Percentiles rank a stretch among this genome's conserved stretches.
Conservation (phyloP, 1,140 invertebrate genomes). For the Cryptotermes secundus region DNA sequence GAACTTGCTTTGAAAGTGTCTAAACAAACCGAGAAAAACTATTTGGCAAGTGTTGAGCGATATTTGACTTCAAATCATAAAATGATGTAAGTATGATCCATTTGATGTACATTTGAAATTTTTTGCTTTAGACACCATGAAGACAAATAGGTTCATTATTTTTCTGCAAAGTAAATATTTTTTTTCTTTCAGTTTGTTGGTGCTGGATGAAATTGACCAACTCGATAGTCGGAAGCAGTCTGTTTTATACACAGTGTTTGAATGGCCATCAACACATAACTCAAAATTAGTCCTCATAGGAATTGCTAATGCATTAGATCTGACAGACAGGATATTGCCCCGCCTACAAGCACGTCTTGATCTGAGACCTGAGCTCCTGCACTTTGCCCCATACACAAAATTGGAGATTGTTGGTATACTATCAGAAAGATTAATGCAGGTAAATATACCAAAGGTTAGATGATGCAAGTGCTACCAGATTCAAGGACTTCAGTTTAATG, state of each 20-base stretch:
- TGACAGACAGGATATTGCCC: conserved; percentile 88
- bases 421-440: conserved; percentile 68
- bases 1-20: conserved; percentile 58
- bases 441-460: conserved; percentile 38
- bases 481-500: too few species aligned
- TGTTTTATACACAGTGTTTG: conserved; percentile 90
- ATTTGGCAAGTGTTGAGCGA: conserved; percentile 62
- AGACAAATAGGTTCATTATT: neutral
- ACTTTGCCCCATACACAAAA: conserved; percentile 91
- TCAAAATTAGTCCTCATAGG: conserved; percentile 84
- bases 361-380: conserved; percentile 71
- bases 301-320: conserved; percentile 94
- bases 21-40: conserved; percentile 53
- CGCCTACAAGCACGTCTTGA: conserved; percentile 74
- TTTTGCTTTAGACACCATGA: neutral
- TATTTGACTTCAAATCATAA: conserved; percentile 62
- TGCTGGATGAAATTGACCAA: conserved; percentile 98
- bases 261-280: conserved; percentile 76
- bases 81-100: conserved; percentile 58
- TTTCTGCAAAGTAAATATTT: neutral
- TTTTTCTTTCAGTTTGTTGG: conserved; percentile 64
- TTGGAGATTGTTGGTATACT: conserved; percentile 88
- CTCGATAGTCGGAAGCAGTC: conserved; percentile 80
- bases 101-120: neutral
- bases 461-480: too few species aligned